Evolutionary conservation across 1,140 invertebrate species (phyloP), one percentile per base, ranked within the genome.

Genomic region (Drosophila fuyamai): DNA sequence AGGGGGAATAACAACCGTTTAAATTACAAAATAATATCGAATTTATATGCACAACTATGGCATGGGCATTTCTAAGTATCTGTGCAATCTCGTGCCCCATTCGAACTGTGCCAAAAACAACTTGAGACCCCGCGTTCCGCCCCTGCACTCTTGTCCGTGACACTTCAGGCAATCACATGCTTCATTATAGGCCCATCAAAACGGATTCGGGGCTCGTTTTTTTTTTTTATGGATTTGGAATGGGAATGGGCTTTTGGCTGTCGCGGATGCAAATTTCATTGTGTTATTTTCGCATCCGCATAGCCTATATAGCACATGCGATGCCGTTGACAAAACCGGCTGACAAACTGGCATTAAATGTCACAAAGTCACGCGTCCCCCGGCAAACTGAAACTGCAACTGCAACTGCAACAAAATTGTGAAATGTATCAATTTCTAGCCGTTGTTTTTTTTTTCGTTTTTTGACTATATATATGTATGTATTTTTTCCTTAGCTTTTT

Each of bases 281-380:
- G 82, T 81, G 78, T 86, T 85, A 86, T 85, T 79, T 86, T 86
- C 74, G 59, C 78, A 85, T 85, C 85, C 82, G 60, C 63, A 70
- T 78, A 66, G 54, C 14, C 66, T 23, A 29, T 51, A n/a, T 16
- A 35, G 36, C 13, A 60, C 66, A 78, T 79, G 76, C 67, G 13
- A 77, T 71, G 63, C 23, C 47, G 47, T 14, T 57, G 61, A 62
- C 63, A 66, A 79, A 74, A 62, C 62, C 51, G 66, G 60, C 60
- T 83, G 81, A 75, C 78, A 72, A 88, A 79, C 70, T 88, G 82
- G 83, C 82, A 88, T 88, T 82, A 86, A 88, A 86, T 86, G 79
- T 86, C 82, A 86, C 47, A 82, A 86, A 88, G 83, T 88, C 82
- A 86, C 83, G 83, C 82, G 83, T 79, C 70, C 27, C 36, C 14